Percentiles rank a stretch among this genome's conserved stretches.
Conservation (phyloP, 2,797 vertebrate species). For the Cossypha polioptera region DNA sequence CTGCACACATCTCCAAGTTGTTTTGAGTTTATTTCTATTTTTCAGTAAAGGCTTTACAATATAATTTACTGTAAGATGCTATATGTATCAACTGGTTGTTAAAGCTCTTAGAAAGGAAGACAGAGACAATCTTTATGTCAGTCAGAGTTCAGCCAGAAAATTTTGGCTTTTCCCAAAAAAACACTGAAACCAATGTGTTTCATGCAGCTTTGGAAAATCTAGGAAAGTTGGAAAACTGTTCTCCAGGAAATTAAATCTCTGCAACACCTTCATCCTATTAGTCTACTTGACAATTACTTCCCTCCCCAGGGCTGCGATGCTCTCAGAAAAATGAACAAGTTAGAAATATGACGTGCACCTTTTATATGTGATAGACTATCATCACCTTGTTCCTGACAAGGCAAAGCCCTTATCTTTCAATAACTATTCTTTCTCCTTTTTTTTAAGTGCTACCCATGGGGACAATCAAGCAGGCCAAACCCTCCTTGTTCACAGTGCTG, state of each 20-base stretch:
- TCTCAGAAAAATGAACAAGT: not conserved
- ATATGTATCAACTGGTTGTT: not conserved
- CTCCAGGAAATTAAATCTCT: constrained; percentile 25
- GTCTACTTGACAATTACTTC: not conserved
- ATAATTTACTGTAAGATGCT: not conserved
- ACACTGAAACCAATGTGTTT: not conserved
- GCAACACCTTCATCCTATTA: not conserved
- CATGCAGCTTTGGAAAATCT: not conserved
- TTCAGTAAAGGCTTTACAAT: not conserved
- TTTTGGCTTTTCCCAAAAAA: not conserved
- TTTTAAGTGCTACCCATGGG: not conserved
- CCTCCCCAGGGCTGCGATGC: not conserved
- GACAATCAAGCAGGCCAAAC: not conserved
- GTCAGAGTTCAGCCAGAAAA: not conserved
- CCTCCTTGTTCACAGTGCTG: rapidly evolving
- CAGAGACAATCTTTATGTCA: not conserved
- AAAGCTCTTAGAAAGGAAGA: not conserved
- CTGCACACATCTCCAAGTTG: not conserved
- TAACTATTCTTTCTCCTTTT: not conserved
- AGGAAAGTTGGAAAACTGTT: not conserved
- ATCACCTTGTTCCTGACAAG: not conserved
- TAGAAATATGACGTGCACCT: not conserved
- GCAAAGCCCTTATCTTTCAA: not conserved
- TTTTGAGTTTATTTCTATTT: not conserved
- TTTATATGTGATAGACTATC: not conserved